Conservation (phyloP, 2,113 vertebrate genomes). For the Callopanchax toddi region DNA sequence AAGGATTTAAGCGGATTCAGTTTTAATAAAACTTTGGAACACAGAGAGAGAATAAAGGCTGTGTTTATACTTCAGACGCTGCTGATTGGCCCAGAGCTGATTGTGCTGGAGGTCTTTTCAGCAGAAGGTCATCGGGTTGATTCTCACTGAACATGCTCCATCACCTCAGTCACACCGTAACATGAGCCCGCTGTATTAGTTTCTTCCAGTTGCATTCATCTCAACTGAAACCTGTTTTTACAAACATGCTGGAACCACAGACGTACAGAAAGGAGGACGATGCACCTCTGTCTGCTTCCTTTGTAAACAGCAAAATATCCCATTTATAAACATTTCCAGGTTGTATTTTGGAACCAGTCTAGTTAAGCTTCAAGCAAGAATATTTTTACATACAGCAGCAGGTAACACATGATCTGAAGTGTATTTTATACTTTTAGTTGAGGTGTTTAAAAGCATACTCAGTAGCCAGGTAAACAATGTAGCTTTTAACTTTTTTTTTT, state of each 20-base stretch:
- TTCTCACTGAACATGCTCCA: constrained; percentile 26
- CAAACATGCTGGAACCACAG: constrained; percentile 5
- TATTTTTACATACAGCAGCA: no score
- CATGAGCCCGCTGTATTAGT: constrained; percentile 38
- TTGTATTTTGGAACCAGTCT: no score
- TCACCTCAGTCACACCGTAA: constrained; percentile 29
- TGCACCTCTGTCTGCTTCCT: not conserved
- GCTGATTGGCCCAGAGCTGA: constrained; percentile 23
- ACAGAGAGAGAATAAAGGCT: not conserved
- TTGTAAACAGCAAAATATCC: no score
- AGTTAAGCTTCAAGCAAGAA: no score
- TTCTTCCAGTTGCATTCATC: constrained; percentile 30
- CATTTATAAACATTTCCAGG: no score
- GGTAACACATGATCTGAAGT: no score
- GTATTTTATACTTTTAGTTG: no score
- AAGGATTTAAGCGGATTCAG: not conserved
- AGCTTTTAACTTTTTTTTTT: no score
- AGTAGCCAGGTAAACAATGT: no score
- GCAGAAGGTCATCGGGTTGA: constrained; percentile 20
- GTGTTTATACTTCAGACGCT: constrained; percentile 19
- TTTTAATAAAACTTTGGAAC: not conserved
- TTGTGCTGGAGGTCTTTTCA: constrained; percentile 15
- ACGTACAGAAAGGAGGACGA: not conserved
- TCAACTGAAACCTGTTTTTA: constrained; percentile 16
- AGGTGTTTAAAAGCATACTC: no score